These are phyloP conservation scores for Zaprionus davidi DNA, from an alignment of 1,140 invertebrate genomes.

Conservation along the genomic window DNA sequence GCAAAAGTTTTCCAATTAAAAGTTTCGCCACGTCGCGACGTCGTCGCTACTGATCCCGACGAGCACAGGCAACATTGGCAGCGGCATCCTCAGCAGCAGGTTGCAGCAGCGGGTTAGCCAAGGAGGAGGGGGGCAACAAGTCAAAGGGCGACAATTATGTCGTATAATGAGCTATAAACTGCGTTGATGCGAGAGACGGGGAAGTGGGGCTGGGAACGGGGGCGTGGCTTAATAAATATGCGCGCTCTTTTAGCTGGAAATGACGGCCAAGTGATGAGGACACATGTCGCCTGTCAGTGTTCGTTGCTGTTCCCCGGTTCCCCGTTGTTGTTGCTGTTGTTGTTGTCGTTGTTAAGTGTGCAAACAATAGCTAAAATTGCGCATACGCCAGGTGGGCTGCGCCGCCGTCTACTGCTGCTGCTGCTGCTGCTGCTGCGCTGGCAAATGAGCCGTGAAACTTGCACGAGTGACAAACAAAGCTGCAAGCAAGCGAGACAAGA, in stretches of 20 bases:
- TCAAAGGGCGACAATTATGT: constrained; percentile 66
- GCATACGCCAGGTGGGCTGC: constrained; percentile 53
- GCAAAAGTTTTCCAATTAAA: constrained; percentile 80
- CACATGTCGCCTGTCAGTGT: constrained; percentile 27
- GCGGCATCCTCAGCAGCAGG: neutral
- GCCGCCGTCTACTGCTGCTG: neutral
- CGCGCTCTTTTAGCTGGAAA: constrained; percentile 37
- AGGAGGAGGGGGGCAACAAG: neutral
- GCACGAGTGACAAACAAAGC: constrained; percentile 23
- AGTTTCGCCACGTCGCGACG: constrained; percentile 60
- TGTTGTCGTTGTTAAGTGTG: constrained; percentile 20
- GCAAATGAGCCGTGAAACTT: constrained; percentile 59
- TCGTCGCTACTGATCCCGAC: constrained; percentile 14
- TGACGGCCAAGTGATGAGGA: constrained; percentile 24
- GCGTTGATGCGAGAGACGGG: neutral
- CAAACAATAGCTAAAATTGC: constrained; percentile 50
- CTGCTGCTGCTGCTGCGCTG: constrained; percentile 13
- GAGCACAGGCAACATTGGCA: neutral
- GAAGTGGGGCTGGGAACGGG: neutral
- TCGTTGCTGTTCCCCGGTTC: neutral
- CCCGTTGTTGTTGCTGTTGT: constrained; percentile 8
- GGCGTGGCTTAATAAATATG: constrained; percentile 38
- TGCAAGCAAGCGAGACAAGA: neutral
- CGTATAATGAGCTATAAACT: constrained; percentile 77
- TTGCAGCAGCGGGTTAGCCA: neutral